A percentile compares a stretch with the other conserved stretches of the same genome.
phyloP scores from a whole-genome alignment of 2,888 invertebrate species.

The Acanthosepion esculentum region DNA sequence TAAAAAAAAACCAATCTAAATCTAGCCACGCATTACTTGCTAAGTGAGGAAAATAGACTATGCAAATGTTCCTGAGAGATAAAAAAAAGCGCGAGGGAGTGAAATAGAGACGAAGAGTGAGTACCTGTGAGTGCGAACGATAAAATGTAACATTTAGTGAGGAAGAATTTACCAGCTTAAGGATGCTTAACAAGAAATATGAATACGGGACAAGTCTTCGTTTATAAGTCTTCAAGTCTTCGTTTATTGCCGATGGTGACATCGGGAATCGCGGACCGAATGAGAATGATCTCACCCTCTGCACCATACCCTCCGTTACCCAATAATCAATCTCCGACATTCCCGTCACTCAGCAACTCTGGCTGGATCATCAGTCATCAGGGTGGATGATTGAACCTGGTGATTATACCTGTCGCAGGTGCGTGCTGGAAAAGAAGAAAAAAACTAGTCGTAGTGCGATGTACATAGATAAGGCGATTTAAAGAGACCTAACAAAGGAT shows the following conservation, averaged over 20 bases:
- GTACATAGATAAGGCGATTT: not conserved
- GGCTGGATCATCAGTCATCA: not conserved
- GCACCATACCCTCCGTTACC: not conserved
- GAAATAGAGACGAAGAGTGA: not conserved
- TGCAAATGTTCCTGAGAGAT: not conserved
- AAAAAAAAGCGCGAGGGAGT: not conserved
- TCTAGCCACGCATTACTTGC: too few relatives aligned
- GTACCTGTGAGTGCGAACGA: not conserved
- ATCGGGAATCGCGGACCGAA: not conserved
- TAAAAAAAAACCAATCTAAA: too few relatives aligned
- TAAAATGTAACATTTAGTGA: not conserved
- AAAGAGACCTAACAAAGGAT: not conserved
- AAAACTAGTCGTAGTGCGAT: not conserved
- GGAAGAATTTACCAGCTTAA: not conserved
- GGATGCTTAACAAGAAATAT: not conserved
- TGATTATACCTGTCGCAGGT: slow-evolving; percentile 21
- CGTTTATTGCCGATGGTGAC: not conserved
- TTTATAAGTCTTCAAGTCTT: too few relatives aligned
- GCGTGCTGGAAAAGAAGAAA: too few relatives aligned
- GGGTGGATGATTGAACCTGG: not conserved
- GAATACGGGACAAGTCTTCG: not conserved
- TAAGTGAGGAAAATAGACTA: too few relatives aligned
- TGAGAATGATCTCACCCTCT: not conserved
- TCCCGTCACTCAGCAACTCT: not conserved
- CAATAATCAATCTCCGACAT: not conserved